Evolutionary conservation across 1,140 invertebrate genomes (phyloP), one percentile per base, ranked within the genome.

Genomic region (Drosophila fuyamai): DNA sequence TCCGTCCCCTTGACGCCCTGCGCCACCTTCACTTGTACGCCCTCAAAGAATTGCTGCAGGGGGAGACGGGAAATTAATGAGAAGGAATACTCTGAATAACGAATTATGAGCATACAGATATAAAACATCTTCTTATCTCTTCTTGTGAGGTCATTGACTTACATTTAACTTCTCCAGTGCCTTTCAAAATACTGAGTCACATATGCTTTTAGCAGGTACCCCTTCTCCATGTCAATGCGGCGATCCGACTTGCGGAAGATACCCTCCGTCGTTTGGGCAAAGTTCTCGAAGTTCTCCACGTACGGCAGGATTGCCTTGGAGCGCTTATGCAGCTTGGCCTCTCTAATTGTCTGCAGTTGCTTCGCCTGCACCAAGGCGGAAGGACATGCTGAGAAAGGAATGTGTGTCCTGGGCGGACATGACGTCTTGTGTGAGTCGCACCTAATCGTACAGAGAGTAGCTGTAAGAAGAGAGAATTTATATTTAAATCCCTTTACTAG

Each of bases 1-100:
- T 99, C 99, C 41, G 98, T 98, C 91, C 98, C 97, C 93, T 98
- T 98, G 27, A 99, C 97, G 74, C 99, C 99, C 91, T 96, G 95
- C 48, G 96, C 95, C 59, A 99, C 96, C 93, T 97, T 97, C 29
- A 95, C 95, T 94, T 98, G 96, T 54, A 99, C 97, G 50, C 97
- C 97, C 92, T 98, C 98, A 92, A 99, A 99, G 94, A 99, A 99
- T 84, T 95, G 95, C 96, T 98, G 71, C 0, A 67, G 57, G 14
- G 2, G 12, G 14, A 12, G 18, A 46, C 44, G 4, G 14, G 2
- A 38, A 23, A 41, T 50, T 0, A 13, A 7, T 27, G 23, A 67
- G 7, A 8, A 1, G 0, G 2, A 10, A 10, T 32, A 23, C 18
- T 23, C 2, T 23, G 18, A 23, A 2, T 23, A 23, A 23, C 18